These are phyloP conservation scores for Rattus rattus DNA, from an alignment of 2,113 vertebrate species.

Conservation along the genomic window DNA sequence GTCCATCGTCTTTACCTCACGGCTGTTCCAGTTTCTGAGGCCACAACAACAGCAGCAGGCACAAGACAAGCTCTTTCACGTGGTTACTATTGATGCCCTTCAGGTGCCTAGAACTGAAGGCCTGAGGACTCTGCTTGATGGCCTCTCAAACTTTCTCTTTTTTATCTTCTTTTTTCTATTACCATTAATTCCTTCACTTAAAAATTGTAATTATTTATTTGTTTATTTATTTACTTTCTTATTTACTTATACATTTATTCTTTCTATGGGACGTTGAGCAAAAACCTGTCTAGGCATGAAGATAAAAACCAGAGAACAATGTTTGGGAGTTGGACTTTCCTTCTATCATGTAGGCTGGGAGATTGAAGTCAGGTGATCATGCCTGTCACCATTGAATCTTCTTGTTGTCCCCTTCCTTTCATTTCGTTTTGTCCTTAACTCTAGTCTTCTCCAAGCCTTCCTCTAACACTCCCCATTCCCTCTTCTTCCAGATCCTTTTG, in stretches of 20 bases:
- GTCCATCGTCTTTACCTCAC: slow-evolving; percentile 91
- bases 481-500: background rate
- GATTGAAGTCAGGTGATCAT: background rate
- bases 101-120: slow-evolving; percentile 86
- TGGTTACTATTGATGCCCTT: slow-evolving; percentile 89
- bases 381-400: too few relatives aligned
- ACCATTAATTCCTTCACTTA: background rate
- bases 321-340: background rate
- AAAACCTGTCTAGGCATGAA: background rate
- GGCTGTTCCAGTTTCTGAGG: slow-evolving; percentile 86
- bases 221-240: background rate
- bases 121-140: background rate
- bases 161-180: background rate
- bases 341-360: background rate
- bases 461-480: rapidly evolving
- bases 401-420: background rate
- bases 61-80: slow-evolving; percentile 87
- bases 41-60: slow-evolving; percentile 85
- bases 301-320: too few relatives aligned
- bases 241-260: background rate
- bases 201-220: too few relatives aligned
- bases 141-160: background rate
- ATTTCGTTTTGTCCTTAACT: background rate
- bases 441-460: background rate
- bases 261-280: background rate